Evolutionary conservation across 2,113 vertebrate species (phyloP).

Genomic region (Hypocryptadius cinnamomeus): DNA sequence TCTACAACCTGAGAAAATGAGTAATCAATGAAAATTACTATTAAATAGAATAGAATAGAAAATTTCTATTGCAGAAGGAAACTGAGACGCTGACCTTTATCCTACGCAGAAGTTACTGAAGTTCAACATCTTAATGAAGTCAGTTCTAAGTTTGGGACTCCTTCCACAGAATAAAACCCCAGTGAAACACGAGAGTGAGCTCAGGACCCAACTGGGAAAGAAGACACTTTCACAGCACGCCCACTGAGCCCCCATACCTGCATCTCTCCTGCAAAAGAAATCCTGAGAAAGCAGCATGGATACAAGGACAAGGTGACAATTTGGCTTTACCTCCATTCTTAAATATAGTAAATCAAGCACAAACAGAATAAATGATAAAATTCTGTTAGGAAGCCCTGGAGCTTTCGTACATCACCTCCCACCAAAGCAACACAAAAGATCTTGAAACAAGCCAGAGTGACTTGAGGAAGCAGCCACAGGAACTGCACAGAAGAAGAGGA

Average conservation of each 20-base stretch:
- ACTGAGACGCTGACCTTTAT: neutral
- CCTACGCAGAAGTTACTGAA: neutral
- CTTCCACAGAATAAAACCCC: neutral
- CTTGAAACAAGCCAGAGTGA: neutral
- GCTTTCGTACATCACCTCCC: neutral
- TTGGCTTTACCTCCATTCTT: neutral
- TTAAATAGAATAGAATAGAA: too few relatives aligned
- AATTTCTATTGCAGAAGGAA: neutral
- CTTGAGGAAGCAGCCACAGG: neutral
- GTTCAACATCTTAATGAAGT: neutral
- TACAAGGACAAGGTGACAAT: accelerated
- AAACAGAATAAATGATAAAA: neutral
- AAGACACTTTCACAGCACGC: neutral
- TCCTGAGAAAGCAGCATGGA: neutral
- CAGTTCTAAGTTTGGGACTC: neutral
- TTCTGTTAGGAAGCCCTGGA: neutral
- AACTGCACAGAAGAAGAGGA: neutral
- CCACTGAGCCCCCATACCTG: neutral
- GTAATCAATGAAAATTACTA: neutral
- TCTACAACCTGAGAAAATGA: neutral
- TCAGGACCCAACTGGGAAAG: neutral
- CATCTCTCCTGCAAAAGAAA: neutral
- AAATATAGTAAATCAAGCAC: neutral
- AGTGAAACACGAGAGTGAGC: neutral
- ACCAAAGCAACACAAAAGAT: neutral